Evolutionary conservation across 2,797 vertebrate species (phyloP).

Genomic region (Chaunax sp.): DNA sequence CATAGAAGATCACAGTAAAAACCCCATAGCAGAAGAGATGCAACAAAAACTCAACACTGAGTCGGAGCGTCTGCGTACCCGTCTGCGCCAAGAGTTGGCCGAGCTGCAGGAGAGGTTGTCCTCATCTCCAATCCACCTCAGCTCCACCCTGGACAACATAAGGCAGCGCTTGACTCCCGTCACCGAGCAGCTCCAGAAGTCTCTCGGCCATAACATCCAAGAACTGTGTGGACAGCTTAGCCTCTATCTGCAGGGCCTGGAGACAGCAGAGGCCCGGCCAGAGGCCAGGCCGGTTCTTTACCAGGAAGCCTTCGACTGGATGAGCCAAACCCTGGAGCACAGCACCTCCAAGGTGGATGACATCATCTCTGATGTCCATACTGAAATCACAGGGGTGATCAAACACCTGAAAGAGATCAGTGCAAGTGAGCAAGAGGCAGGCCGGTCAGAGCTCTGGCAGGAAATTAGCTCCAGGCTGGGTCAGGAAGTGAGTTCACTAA

Average conservation of each 20-base stretch:
- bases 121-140: conserved; percentile 60
- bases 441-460: conserved; percentile 60
- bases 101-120: conserved; percentile 80
- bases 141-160: conserved; percentile 60
- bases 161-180: conserved; percentile 76
- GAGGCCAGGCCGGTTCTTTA: conserved; percentile 40
- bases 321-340: conserved; percentile 73
- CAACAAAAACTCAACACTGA: conserved; percentile 77
- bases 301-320: conserved; percentile 66
- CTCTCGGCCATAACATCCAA: conserved; percentile 74
- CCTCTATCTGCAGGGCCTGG: conserved; percentile 70
- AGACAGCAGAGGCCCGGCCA: conserved; percentile 36
- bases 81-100: conserved; percentile 80
- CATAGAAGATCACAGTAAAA: conserved; percentile 42
- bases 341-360: conserved; percentile 61
- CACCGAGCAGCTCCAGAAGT: conserved; percentile 76
- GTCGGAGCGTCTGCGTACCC: conserved; percentile 78
- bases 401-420: conserved; percentile 64
- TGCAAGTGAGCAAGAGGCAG: conserved; percentile 42
- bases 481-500: conserved; percentile 74
- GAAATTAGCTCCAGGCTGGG: conserved; percentile 72
- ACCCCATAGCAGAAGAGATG: conserved; percentile 73
- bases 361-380: conserved; percentile 77
- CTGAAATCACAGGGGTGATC: conserved; percentile 49
- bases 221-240: conserved; percentile 78